Conservation (phyloP, 1,140 invertebrate genomes). For the Solenopsis invicta region DNA sequence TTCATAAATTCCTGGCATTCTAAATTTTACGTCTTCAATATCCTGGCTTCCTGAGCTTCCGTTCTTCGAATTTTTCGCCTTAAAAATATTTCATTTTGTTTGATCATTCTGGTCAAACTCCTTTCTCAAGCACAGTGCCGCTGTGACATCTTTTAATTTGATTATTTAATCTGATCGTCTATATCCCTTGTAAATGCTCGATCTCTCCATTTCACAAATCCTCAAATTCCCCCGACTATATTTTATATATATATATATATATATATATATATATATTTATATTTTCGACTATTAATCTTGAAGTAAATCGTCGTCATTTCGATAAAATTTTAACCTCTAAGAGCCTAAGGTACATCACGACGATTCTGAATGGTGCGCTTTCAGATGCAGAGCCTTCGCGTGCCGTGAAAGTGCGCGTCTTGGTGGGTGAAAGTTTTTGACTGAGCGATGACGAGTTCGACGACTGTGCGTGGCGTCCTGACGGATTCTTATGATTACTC, state of each 20-base stretch:
- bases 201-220: not conserved
- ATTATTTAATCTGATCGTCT: not conserved
- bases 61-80: constrained; percentile 3
- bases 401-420: constrained; percentile 41
- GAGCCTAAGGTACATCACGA: not conserved
- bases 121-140: not conserved
- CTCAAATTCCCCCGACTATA: not conserved
- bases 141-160: constrained; percentile 15
- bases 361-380: constrained; percentile 33
- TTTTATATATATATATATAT: no score
- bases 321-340: not conserved
- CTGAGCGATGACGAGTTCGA: constrained; percentile 70
- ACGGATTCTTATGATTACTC: constrained; percentile 62
- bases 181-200: not conserved
- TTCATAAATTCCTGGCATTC: constrained; percentile 36
- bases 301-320: not conserved
- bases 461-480: constrained; percentile 45
- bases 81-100: constrained; percentile 24
- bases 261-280: no score
- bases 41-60: not conserved
- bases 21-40: constrained; percentile 26
- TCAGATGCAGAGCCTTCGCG: constrained; percentile 15
- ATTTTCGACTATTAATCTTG: constrained; percentile 1
- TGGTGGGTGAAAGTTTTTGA: constrained; percentile 27
- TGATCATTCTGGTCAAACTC: not conserved